Conservation (phyloP, 2,888 invertebrate genomes). For the Platycnemis pennipes region DNA sequence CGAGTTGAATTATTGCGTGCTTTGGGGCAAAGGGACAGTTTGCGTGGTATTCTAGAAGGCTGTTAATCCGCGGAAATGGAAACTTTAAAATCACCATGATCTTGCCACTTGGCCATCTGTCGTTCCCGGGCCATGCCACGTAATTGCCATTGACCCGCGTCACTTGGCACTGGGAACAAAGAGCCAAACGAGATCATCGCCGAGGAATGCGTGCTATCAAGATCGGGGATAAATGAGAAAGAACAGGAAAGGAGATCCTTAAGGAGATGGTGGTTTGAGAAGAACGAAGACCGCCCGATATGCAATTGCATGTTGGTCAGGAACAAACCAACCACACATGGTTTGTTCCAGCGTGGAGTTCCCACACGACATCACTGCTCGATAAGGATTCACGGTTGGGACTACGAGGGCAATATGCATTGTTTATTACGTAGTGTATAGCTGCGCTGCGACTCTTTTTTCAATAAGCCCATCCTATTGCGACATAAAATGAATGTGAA, state of each 20-base stretch:
- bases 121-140: neutral
- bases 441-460: no score
- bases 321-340: no score
- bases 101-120: neutral
- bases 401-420: no score
- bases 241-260: neutral
- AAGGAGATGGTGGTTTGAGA: neutral
- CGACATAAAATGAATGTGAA: no score
- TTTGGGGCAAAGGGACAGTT: neutral
- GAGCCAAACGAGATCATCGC: neutral
- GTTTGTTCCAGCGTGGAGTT: no score
- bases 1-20: neutral
- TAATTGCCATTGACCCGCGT: neutral
- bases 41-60: neutral
- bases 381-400: no score
- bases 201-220: neutral
- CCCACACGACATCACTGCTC: no score
- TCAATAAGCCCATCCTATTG: no score
- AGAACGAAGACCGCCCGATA: no score
- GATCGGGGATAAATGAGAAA: neutral
- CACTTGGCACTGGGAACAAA: neutral
- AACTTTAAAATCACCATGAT: neutral
- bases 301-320: no score
- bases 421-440: no score
- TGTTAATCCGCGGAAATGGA: neutral